Evolutionary conservation across 2,113 vertebrate genomes (phyloP).

Genomic region (Cebidichthys violaceus): DNA sequence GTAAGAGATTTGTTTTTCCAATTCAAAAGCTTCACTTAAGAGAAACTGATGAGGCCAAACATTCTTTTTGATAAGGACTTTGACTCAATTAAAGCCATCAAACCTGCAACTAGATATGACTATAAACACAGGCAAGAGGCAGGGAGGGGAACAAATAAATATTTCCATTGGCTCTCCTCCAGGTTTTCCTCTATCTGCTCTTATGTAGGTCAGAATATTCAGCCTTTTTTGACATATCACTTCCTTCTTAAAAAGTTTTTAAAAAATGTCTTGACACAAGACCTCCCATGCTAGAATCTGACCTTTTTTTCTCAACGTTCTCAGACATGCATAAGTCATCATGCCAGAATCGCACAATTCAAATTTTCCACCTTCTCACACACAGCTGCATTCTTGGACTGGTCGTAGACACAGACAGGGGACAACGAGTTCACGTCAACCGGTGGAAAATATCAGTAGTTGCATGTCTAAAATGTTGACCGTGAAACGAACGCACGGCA

Average conservation of each 20-base stretch:
- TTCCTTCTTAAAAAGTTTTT: conserved; percentile 55
- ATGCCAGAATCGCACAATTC: conserved; percentile 69
- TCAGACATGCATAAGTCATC: conserved; percentile 70
- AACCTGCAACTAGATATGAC: conserved; percentile 57
- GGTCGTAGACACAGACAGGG: conserved; percentile 40
- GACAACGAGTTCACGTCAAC: conserved; percentile 54
- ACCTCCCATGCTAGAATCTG: conserved; percentile 58
- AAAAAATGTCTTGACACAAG: conserved; percentile 54
- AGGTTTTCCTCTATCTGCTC: conserved; percentile 55
- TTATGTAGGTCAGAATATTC: conserved; percentile 75
- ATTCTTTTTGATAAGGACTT: conserved; percentile 61
- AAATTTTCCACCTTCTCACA: conserved; percentile 66
- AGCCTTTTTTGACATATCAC: conserved; percentile 54
- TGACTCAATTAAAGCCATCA: conserved; percentile 50
- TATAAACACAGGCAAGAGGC: conserved; percentile 43
- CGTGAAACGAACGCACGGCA: conserved; percentile 48
- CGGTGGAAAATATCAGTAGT: conserved; percentile 65
- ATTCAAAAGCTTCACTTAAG: conserved; percentile 37
- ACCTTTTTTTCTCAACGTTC: conserved; percentile 61
- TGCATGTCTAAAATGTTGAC: conserved; percentile 60
- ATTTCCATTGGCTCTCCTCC: conserved; percentile 62
- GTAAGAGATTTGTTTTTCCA: conserved; percentile 31
- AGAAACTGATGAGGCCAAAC: conserved; percentile 23
- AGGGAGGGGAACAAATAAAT: conserved; percentile 62
- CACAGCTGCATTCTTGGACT: conserved; percentile 66